Conservation (phyloP, 2,113 vertebrate genomes). For the Ceyx margarethae region DNA sequence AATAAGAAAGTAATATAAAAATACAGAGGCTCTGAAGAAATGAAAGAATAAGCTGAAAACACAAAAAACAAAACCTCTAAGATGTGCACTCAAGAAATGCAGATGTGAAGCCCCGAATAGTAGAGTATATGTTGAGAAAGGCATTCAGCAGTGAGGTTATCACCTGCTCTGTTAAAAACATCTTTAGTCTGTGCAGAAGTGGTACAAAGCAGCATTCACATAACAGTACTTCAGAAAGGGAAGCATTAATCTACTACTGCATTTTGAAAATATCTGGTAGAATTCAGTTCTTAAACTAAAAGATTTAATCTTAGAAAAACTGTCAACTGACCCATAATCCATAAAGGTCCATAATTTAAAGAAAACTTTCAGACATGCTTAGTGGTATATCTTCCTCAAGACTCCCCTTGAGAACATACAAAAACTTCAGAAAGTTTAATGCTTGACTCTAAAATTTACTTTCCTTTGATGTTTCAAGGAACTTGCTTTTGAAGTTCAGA, state of each 20-base stretch:
- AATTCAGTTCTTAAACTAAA: neutral
- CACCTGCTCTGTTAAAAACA: neutral
- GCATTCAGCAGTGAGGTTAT: neutral
- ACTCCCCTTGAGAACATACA: neutral
- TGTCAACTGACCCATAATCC: neutral
- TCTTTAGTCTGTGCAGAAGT: neutral
- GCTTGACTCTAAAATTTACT: neutral
- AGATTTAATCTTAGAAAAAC: neutral
- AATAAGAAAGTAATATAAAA: neutral
- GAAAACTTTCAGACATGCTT: neutral
- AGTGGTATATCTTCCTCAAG: neutral
- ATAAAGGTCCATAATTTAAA: neutral
- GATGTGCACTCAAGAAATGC: neutral
- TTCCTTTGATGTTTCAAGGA: neutral
- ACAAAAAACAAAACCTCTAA: accelerated
- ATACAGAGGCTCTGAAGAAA: neutral
- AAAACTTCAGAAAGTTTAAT: neutral
- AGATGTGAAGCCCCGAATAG: neutral
- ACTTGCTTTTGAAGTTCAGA: neutral
- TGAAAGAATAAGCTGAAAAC: neutral
- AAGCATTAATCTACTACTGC: neutral
- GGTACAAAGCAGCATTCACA: neutral
- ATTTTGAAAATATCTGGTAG: neutral
- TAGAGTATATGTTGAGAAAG: neutral
- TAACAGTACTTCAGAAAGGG: neutral